phyloP scores from a whole-genome alignment of 2,888 invertebrate genomes.

The Nephrocerus scutellatus region DNA sequence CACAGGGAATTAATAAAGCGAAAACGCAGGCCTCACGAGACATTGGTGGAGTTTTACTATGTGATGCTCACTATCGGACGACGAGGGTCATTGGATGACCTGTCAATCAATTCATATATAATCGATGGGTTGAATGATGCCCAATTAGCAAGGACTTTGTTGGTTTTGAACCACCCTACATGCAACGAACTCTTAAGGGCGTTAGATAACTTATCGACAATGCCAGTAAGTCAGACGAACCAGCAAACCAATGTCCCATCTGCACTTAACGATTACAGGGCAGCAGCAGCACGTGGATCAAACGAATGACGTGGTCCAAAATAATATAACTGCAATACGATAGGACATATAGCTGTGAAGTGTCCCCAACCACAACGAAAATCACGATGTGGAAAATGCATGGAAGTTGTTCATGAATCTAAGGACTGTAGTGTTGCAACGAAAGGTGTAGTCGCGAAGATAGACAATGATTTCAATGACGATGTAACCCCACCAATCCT shows the following conservation, averaged over 20 bases:
- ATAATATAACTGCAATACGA: too few relatives aligned
- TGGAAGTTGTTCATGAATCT: too few relatives aligned
- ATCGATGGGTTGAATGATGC: slow-evolving; percentile 20
- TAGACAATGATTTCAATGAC: too few relatives aligned
- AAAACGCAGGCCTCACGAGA: slow-evolving; percentile 10
- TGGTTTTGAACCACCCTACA: slow-evolving; percentile 13
- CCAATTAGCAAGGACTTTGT: slow-evolving; percentile 13
- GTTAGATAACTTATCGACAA: slow-evolving; percentile 12
- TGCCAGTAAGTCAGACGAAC: too few relatives aligned
- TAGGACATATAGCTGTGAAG: too few relatives aligned
- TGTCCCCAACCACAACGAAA: too few relatives aligned
- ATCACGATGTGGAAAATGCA: too few relatives aligned
- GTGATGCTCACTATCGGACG: slow-evolving; percentile 18
- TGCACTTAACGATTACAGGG: too few relatives aligned
- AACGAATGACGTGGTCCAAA: too few relatives aligned
- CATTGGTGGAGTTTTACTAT: slow-evolving; percentile 18
- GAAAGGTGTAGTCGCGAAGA: too few relatives aligned
- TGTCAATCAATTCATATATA: slow-evolving; percentile 20
- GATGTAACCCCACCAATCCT: neutral
- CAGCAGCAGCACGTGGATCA: too few relatives aligned
- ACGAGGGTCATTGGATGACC: slow-evolving; percentile 16
- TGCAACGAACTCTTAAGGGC: slow-evolving; percentile 17
- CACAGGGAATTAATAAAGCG: slow-evolving; percentile 15
- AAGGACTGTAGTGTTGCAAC: slow-evolving; percentile 14
- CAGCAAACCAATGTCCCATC: too few relatives aligned